Evolutionary conservation across 2,888 invertebrate genomes (phyloP), one percentile per base, ranked within the genome.

Genomic region (Ferrisia virgata): DNA sequence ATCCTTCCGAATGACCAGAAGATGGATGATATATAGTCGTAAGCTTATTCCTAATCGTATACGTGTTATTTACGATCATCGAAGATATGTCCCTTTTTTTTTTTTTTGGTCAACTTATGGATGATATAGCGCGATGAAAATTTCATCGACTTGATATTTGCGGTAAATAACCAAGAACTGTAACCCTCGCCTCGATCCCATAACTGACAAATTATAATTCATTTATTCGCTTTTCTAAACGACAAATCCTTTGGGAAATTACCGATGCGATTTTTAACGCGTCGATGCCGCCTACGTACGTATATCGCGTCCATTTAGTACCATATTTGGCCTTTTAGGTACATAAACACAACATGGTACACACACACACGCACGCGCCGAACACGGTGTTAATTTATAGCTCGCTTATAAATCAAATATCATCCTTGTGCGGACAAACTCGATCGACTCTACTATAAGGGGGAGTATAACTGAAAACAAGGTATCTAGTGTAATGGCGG

Each of bases 141-240:
- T 47, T 47, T 47, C 47, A 47, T 47, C 47, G 47, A n/a, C 5
- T 47, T 47, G 47, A 47, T 39, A 39, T 79, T 28, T 18, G 39
- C 79, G 79, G 25, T 40, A 25, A 39, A 79, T 18, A 40, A 47
- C n/a, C 13, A 47, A 18, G n/a, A 47, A 1, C 47, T 5, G n/a
- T 3, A 47, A 47, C 47, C 47, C 47, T 47, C 47, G 15, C 4
- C 47, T 40, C 15, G 40, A 15, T 40, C 47, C 47, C n/a, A 79
- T 40, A 79, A 18, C 25, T 39, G 79, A 39, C 25, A 43, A 79
- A 40, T 79, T 79, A 39, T 39, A 79, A 79, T 79, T 79, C 79
- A 79, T 79, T 79, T 79, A 79, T 79, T 79, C 79, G 79, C 40
- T 25, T 64, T 13, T 25, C 22, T 64, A 64, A 64, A 64, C 64